Evolutionary conservation across 2,113 vertebrate genomes (phyloP), one percentile per base, ranked within the genome.

Genomic region (Amblyornis subalaris): DNA sequence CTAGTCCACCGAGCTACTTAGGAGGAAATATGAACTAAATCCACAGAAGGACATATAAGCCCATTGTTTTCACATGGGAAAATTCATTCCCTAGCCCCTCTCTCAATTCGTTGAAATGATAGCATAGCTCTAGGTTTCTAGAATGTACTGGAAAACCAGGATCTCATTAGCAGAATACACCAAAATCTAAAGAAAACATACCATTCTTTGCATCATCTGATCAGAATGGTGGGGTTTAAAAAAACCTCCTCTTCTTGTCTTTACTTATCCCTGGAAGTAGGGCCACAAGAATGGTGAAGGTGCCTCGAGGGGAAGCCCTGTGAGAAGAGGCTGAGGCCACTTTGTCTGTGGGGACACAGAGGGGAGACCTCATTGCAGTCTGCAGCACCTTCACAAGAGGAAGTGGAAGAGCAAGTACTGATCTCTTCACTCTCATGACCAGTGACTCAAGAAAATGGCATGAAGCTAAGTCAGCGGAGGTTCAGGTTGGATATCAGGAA

Each of bases 341-440:
- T 74, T 66, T 20, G 10, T 40, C 12, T 17, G n/a, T n/a, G n/a
- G n/a, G n/a, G n/a, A n/a, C n/a, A n/a, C n/a, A n/a, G n/a, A 65
- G 9, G 31, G 14, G 23, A 55, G 24, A 44, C 26, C 10, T 44
- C 17, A 14, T 14, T 0, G 0, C 4, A 6, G 16, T 66, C 7
- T 35, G 42, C 42, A 65, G 20, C 60, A 57, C 20, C 50, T n/a
- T 65, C 29, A 28, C 3, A 1, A 42, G 15, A 29, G 12, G 70
- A 55, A 65, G 19, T 4, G 3, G 24, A 55, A 29, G 15, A 29
- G 10, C 42, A 13, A 14, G n/a, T 12, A 40, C 24, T 6, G 0
- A 19, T n/a, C 33, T 48, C 60, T 48, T 65, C 19, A 12, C 15
- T 65, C 15, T 64, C 11, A 38, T 28, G 28, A 54, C 14, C 50